A percentile compares a stretch with the other conserved stretches of the same genome.
Evolutionary conservation across 2,113 vertebrate species (phyloP).

Genomic region (Bubo scandiacus): DNA sequence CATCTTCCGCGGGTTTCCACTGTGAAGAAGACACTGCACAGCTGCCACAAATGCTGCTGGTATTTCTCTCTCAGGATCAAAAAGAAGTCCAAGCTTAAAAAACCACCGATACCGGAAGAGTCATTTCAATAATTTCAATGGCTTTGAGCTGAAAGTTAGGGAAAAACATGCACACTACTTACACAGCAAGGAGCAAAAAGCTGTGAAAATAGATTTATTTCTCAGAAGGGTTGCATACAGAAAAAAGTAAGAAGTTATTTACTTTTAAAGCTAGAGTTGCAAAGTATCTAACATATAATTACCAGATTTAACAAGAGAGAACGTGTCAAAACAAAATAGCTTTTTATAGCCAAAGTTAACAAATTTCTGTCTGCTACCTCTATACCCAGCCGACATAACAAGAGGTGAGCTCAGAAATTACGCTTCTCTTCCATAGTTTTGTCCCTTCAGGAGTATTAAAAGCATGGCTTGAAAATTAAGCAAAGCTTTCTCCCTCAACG

Average conservation of each 20-base stretch:
- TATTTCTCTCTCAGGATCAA: not conserved
- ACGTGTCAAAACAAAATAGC: not conserved
- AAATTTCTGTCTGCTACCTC: not conserved
- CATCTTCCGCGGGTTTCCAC: not conserved
- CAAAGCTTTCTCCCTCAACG: not conserved
- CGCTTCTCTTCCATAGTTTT: not conserved
- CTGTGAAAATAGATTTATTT: not conserved
- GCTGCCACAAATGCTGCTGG: not conserved
- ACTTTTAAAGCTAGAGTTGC: not conserved
- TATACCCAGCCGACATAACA: fast-evolving
- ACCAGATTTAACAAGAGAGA: not conserved
- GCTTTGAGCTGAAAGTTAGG: not conserved
- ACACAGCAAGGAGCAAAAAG: not conserved
- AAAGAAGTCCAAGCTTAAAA: not conserved
- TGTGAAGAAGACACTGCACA: not conserved
- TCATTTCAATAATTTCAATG: not conserved
- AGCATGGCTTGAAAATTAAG: not conserved
- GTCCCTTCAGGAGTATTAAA: not conserved
- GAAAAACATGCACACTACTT: not conserved
- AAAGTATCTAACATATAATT: not conserved
- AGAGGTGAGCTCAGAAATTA: not conserved
- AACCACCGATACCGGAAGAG: not conserved
- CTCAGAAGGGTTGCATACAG: not conserved
- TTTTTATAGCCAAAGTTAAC: not conserved
- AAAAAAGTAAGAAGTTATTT: not conserved